Conservation (phyloP, 2,797 vertebrate genomes). For the Enteromius fasciolatus region DNA sequence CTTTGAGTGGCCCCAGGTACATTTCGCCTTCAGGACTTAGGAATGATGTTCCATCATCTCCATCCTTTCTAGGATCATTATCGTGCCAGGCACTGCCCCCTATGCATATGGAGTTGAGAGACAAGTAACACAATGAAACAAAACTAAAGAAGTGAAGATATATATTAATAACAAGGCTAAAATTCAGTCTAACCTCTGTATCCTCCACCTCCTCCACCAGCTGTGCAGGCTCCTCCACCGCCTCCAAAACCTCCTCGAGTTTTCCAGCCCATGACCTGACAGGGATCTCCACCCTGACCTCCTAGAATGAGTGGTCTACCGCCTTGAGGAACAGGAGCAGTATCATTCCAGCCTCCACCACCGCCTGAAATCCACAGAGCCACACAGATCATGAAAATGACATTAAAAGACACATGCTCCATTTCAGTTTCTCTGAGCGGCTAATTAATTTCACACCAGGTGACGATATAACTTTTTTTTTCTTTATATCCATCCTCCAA, state of each 20-base stretch:
- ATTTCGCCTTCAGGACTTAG: slow-evolving; percentile 85
- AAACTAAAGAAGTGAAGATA: not conserved
- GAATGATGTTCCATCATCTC: slow-evolving; percentile 94
- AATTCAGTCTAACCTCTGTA: slow-evolving; percentile 85
- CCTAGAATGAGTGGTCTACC: slow-evolving; percentile 92
- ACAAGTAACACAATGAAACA: slow-evolving; percentile 7
- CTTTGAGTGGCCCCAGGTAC: slow-evolving; percentile 91
- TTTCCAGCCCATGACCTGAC: slow-evolving; percentile 94
- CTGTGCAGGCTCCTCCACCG: slow-evolving; percentile 93
- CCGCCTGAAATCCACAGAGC: slow-evolving; percentile 82
- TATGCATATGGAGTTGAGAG: slow-evolving; percentile 62
- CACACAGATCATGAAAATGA: not conserved
- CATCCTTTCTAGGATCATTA: slow-evolving; percentile 89
- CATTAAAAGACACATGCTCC: not conserved
- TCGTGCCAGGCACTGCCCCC: slow-evolving; percentile 88
- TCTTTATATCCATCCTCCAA: not conserved
- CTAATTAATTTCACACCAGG: slow-evolving; percentile 26
- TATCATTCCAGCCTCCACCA: slow-evolving; percentile 96
- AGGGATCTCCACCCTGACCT: slow-evolving; percentile 92
- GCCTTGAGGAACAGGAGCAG: slow-evolving; percentile 83
- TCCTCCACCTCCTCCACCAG: slow-evolving; percentile 96
- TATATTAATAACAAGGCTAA: not conserved
- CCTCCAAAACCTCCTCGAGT: slow-evolving; percentile 94
- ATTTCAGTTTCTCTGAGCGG: not conserved
- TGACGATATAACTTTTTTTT: not conserved